Evolutionary conservation across 2,113 vertebrate genomes (phyloP).

Genomic region (Alexandromys fortis): DNA sequence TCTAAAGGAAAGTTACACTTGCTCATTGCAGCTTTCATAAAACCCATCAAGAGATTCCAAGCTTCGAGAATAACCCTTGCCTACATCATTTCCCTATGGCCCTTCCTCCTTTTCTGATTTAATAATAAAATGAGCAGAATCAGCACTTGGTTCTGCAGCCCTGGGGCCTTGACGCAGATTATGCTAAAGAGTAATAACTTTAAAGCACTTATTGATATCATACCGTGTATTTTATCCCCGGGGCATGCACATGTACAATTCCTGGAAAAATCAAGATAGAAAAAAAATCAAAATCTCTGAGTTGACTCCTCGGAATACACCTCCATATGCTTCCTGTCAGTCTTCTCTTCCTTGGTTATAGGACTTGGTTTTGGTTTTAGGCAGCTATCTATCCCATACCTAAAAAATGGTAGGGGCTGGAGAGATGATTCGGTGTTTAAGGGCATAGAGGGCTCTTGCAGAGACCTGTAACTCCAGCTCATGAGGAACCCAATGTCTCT

Average conservation of each 20-base stretch:
- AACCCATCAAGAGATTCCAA: neutral
- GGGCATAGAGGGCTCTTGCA: too few relatives aligned
- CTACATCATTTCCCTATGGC: neutral
- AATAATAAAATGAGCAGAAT: neutral
- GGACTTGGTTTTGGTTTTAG: slow-evolving; percentile 5
- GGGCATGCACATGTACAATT: neutral
- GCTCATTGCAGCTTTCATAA: neutral
- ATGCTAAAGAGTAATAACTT: slow-evolving; percentile 3
- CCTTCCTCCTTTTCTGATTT: slow-evolving; percentile 28
- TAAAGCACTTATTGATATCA: neutral
- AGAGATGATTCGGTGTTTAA: neutral
- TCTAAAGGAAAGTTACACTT: neutral
- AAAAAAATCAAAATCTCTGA: neutral
- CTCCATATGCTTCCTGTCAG: neutral
- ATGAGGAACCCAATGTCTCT: neutral
- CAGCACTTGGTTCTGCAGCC: neutral
- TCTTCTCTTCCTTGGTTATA: neutral
- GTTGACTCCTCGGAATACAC: neutral
- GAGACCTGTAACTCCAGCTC: neutral
- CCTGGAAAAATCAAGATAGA: slow-evolving; percentile 10
- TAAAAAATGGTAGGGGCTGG: neutral
- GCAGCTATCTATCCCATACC: neutral
- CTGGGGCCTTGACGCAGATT: neutral
- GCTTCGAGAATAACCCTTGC: neutral
- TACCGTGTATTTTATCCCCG: neutral